Evolutionary conservation across 1,140 invertebrate species (phyloP).

Genomic region (Drosophila tani): DNA sequence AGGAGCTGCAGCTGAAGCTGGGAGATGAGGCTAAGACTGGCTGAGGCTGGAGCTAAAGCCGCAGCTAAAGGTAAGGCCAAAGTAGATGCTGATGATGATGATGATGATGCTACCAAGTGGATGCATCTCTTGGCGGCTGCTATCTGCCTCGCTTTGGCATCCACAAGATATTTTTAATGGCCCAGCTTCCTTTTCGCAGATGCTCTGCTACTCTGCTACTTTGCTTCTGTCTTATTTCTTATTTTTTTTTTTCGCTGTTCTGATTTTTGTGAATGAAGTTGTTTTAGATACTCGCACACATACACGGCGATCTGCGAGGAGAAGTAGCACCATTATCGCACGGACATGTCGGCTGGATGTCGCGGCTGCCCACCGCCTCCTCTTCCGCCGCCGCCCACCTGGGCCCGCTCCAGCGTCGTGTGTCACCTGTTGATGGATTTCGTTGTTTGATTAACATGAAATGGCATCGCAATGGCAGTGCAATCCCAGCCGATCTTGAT

Average conservation of each 20-base stretch:
- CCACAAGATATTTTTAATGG: conserved; percentile 83
- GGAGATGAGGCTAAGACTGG: neutral
- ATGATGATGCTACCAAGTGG: conserved; percentile 52
- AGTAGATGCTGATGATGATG: conserved; percentile 25
- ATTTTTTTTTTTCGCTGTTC: conserved; percentile 50
- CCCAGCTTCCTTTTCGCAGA: conserved; percentile 74
- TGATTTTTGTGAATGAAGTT: conserved; percentile 83
- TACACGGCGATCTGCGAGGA: conserved; percentile 29
- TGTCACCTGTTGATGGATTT: conserved; percentile 83
- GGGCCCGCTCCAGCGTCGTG: conserved; percentile 36
- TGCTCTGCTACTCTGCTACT: conserved; percentile 36
- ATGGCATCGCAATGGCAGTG: conserved; percentile 61
- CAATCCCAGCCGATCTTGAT: conserved; percentile 56
- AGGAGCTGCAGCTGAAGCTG: conserved; percentile 2
- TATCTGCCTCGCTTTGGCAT: conserved; percentile 75
- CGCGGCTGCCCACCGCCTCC: conserved; percentile 41
- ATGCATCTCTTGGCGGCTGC: conserved; percentile 47
- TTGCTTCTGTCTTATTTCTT: conserved; percentile 23
- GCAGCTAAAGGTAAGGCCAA: conserved; percentile 14
- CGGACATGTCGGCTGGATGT: conserved; percentile 78
- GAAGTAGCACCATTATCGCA: conserved; percentile 75
- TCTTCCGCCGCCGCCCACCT: conserved; percentile 49
- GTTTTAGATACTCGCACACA: conserved; percentile 56
- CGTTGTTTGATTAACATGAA: conserved; percentile 83
- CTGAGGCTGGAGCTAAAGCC: conserved; percentile 15